These are phyloP conservation scores for Drosophila affinis DNA, from an alignment of 2,888 invertebrate genomes.

Conservation along the genomic window DNA sequence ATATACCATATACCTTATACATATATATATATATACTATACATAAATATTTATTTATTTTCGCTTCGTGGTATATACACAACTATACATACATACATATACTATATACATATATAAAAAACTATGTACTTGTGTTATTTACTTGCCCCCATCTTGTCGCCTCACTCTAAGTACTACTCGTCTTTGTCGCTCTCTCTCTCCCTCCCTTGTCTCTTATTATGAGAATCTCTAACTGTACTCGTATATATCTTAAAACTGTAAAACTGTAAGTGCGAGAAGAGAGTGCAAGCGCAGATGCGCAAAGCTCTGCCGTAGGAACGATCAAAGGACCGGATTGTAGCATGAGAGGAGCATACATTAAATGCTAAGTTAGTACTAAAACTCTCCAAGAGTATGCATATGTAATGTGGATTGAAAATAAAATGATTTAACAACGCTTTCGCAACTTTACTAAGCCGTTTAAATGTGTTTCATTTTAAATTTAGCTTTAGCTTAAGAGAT, in stretches of 20 bases:
- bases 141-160: constrained; percentile 32
- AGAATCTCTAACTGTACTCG: constrained; percentile 3
- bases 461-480: not conserved
- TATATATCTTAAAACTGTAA: constrained; percentile 17
- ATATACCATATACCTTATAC: constrained; percentile 49
- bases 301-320: constrained; percentile 18
- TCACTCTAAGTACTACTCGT: constrained; percentile 14
- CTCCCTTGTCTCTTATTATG: constrained; percentile 28
- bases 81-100: constrained; percentile 34
- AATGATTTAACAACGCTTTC: constrained; percentile 62
- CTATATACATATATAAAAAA: constrained; percentile 28
- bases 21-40: constrained; percentile 34
- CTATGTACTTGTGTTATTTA: constrained; percentile 53
- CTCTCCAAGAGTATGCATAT: constrained; percentile 69
- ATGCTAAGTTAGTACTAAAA: constrained; percentile 47
- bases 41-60: constrained; percentile 24
- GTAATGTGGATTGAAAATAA: constrained; percentile 62
- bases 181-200: constrained; percentile 12
- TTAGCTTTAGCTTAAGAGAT: no score
- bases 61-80: constrained; percentile 16
- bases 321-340: not conserved
- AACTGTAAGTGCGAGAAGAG: constrained; percentile 55
- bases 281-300: constrained; percentile 31
- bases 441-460: constrained; percentile 69
- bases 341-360: constrained; percentile 7